phyloP scores from a whole-genome alignment of 2,797 vertebrate species.

The Silurus lanzhouensis region DNA sequence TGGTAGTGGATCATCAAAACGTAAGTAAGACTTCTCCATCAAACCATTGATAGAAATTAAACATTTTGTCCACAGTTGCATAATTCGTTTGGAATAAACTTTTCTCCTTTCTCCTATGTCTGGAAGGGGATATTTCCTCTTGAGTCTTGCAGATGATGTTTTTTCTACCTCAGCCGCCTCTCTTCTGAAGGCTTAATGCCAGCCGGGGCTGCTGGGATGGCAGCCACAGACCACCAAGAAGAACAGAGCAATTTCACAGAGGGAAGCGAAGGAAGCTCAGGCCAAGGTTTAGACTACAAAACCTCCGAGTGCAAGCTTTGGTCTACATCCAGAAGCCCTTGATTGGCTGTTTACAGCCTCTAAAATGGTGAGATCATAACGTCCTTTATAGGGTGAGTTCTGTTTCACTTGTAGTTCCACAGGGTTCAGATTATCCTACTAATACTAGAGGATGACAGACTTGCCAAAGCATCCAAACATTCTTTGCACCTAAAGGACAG shows the following conservation, averaged over 20 bases:
- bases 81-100: not conserved
- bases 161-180: not conserved
- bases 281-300: slow-evolving; percentile 37
- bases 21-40: not conserved
- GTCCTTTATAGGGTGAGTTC: not conserved
- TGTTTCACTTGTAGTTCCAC: not conserved
- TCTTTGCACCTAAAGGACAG: too few relatives aligned
- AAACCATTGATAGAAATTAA: not conserved
- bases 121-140: slow-evolving; percentile 10
- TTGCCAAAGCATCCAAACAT: not conserved
- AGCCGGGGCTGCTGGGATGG: slow-evolving; percentile 14
- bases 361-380: not conserved
- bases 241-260: slow-evolving; percentile 45
- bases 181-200: slow-evolving; percentile 14
- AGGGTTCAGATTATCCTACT: not conserved
- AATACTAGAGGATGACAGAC: not conserved
- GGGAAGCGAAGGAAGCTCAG: slow-evolving; percentile 20
- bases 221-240: slow-evolving; percentile 46
- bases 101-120: not conserved
- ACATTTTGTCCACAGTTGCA: not conserved
- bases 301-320: slow-evolving; percentile 25
- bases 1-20: not conserved
- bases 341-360: slow-evolving; percentile 39
- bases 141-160: not conserved
- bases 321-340: slow-evolving; percentile 20